These are phyloP conservation scores for Hydriomena furcata DNA, from an alignment of 2,888 invertebrate species.

Conservation along the genomic window DNA sequence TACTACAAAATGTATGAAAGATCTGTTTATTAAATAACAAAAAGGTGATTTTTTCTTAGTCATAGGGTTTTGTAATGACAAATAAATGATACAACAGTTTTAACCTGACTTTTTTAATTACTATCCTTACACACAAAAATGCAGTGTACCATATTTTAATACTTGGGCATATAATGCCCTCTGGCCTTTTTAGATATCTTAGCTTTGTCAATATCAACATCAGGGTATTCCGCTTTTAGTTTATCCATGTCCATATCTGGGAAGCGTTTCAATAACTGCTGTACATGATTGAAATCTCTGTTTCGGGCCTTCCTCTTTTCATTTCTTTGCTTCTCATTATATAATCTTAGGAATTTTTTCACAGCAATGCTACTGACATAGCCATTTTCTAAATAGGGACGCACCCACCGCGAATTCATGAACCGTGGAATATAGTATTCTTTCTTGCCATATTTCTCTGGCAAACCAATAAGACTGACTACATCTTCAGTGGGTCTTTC, in stretches of 20 bases:
- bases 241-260: slow-evolving; percentile 89
- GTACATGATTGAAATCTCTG: slow-evolving; percentile 87
- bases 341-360: slow-evolving; percentile 78
- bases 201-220: slow-evolving; percentile 88
- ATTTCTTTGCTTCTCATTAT: slow-evolving; percentile 86
- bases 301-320: slow-evolving; percentile 81
- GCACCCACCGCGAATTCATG: slow-evolving; percentile 86
- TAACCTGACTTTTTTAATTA: slow-evolving; percentile 5
- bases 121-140: neutral
- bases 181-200: slow-evolving; percentile 81
- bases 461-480: slow-evolving; percentile 85
- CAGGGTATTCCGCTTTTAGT: slow-evolving; percentile 88
- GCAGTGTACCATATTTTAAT: slow-evolving; percentile 45
- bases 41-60: neutral
- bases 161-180: slow-evolving; percentile 84
- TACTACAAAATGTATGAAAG: no score
- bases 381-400: slow-evolving; percentile 81
- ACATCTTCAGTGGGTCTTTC: slow-evolving; percentile 87
- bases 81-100: slow-evolving; percentile 8
- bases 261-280: slow-evolving; percentile 88
- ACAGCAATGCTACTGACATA: slow-evolving; percentile 83
- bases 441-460: slow-evolving; percentile 77
- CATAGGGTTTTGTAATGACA: neutral
- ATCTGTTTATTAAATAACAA: no score
- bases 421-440: slow-evolving; percentile 87